These are phyloP conservation scores for Echeneis naucrates DNA, from an alignment of 2,797 vertebrate genomes.

Conservation along the genomic window DNA sequence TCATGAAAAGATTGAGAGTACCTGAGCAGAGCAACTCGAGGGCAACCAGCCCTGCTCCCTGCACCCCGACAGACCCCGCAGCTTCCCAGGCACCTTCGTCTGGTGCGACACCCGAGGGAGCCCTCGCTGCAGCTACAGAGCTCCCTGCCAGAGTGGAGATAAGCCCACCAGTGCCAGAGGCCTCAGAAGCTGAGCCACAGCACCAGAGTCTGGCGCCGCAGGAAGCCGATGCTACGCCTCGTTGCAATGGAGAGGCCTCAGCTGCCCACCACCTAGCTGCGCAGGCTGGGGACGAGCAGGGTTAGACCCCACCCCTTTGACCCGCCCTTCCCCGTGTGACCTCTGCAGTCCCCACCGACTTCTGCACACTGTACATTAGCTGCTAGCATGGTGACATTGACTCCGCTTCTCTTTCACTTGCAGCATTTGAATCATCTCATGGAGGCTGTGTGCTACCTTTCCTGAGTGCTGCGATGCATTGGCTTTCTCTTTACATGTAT, in stretches of 20 bases:
- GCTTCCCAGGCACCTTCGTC: constrained; percentile 65
- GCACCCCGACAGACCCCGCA: constrained; percentile 56
- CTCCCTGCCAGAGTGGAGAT: constrained; percentile 67
- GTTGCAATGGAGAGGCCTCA: constrained; percentile 86
- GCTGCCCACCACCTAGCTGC: constrained; percentile 66
- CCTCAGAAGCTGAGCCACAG: constrained; percentile 39
- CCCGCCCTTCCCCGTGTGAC: constrained; percentile 30
- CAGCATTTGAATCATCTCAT: constrained; percentile 77
- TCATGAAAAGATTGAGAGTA: constrained; percentile 95
- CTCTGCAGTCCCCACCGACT: constrained; percentile 46
- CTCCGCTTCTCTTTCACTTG: constrained; percentile 79
- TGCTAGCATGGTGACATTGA: constrained; percentile 87
- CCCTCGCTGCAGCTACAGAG: constrained; percentile 24
- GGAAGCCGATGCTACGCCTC: constrained; percentile 72
- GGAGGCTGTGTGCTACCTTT: constrained; percentile 70
- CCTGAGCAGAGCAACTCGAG: constrained; percentile 87
- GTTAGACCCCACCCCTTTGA: constrained; percentile 73
- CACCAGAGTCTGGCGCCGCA: constrained; percentile 64
- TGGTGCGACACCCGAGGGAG: constrained; percentile 16
- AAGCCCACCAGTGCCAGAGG: constrained; percentile 54
- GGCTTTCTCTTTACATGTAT: constrained; percentile 48
- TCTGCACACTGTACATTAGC: constrained; percentile 85
- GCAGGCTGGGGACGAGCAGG: constrained; percentile 84
- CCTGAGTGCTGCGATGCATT: constrained; percentile 63
- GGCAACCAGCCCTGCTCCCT: constrained; percentile 54